Evolutionary conservation across 2,797 vertebrate species (phyloP), one percentile per base, ranked within the genome.

Genomic region (Acanthis flammea): DNA sequence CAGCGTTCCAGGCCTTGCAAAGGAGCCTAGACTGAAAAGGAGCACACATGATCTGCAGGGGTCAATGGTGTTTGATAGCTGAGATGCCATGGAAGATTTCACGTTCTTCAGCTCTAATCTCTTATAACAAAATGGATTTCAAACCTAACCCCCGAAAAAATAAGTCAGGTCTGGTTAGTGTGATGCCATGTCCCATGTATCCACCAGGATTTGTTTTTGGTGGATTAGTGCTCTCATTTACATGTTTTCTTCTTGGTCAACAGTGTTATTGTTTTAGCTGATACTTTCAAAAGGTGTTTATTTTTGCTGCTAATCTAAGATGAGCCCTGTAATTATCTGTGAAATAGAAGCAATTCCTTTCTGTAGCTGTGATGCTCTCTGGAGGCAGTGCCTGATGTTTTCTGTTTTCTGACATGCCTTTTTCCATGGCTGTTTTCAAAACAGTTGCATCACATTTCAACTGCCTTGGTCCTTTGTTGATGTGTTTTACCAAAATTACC

Each of bases 261-360:
- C 65, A 86, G 37, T 23, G 63, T 77, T 94, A 88, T 92, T 90
- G 74, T 85, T 92, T 93, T 73, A 90, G 73, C 58, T 62, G 42
- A 76, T 82, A 75, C 74, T 90, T 96, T 96, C 81, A 85, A 88
- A 93, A 92, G 57, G 25, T 77, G 70, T 92, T 95, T 94, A 76
- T 92, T 97, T 95, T 94, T 86, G 68, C 81, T 83, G 25, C 74
- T 96, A 94, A 94, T 92, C 92, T 86, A 78, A 87, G 84, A 90
- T 81, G 89, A 95, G 55, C 73, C 61, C 55, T 77, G 61, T 86
- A 93, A 91, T 93, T 96, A 86, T 89, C 67, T 94, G 71, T 57
- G 88, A 92, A 94, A 86, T 33, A 33, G 80, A 90, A 83, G 16
- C 61, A 60, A 91, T 91, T 94, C 72, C 53, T 76, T 82, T 87